Base-by-base conservation (phyloP, 1,140 invertebrate genomes). In the Lasioglossum baleicum region DNA sequence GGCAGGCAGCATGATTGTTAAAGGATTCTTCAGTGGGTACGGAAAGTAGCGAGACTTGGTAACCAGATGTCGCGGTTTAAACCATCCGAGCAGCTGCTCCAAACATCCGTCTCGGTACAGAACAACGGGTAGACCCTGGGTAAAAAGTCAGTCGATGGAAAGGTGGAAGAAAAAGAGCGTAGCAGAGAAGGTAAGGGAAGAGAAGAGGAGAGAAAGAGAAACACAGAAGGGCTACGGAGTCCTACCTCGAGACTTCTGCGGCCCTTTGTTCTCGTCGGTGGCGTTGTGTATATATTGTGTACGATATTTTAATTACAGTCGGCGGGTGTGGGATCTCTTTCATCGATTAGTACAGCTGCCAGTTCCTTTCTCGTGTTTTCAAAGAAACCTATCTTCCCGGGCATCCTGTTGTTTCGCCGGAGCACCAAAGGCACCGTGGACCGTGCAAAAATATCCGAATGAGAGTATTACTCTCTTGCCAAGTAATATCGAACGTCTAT, bases 281-380 rank as follows among this genome's bases (percentile, higher is more conserved):
- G n/a, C 13, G 35, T 20, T 73, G 44, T 78, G 51, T 70, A 70
- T 64, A 40, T 65, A 78, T 67, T 60, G 63, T 74, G 77, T 67
- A 75, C 76, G 61, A 72, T 75, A 80, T 80, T 80, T 80, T 80
- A 80, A 80, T 80, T 80, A 80, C 77, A 74, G 51, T 66, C 48
- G 26, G 35, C 53, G 71, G 61, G 42, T 17, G 77, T 53, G 42
- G 63, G 26, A 56, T 40, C 40, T 22, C 51, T 72, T 78, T 78
- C 76, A 78, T 78, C 60, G 76, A 78, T 73, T 70, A 72, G 66
- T 1, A 78, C 69, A 61, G 44, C 76, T n/a, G 68, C 76, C 69
- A 73, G 48, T 73, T 65, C 40, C 35, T 72, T 78, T 78, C 48
- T 65, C 35, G 22, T 44, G 76, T 51, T 79, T 11, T 7, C 40